Evolutionary conservation across 2,113 vertebrate genomes (phyloP), one percentile per base, ranked within the genome.

Genomic region (Leucosticte australis): DNA sequence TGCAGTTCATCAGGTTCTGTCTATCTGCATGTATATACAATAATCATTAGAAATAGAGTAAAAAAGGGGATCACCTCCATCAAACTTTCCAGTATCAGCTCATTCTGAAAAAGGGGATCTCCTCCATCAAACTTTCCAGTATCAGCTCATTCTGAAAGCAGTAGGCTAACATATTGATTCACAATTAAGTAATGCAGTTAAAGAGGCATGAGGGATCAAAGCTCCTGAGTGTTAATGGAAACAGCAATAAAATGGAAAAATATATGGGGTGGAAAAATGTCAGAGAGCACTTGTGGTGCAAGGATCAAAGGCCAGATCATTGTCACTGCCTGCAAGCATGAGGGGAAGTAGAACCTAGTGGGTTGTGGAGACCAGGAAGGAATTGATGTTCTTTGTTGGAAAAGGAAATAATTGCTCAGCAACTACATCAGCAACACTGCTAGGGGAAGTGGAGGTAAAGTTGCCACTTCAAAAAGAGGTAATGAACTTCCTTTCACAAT

Each of bases 341-440:
- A 93, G 35, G 30, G 86, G 92, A 97, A 94, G 76, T 15, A 96
- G 85, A 77, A 93, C 33, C 31, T 52, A 74, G 79, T 31, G 68
- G 85, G 85, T 42, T 70, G 46, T 13, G 64, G 60, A 92, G 75
- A 87, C n/a, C 60, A 89, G 70, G 53, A 94, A 52, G 50, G 82
- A 91, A 85, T 89, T 69, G 44, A 52, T 68, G 60, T 59, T 70
- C 84, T 88, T 86, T 67, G 75, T 4, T 86, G 90, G 82, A 94
- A 81, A 90, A 94, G 91, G 89, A 95, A 91, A 94, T 42, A 92
- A 92, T 94, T 89, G 69, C 59, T 95, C 92, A 96, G 87, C 83
- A 95, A 41, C 60, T 92, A 49, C 47, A 82, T 46, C 57, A 91
- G 75, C 78, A 70, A n/a, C 0, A 2, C 31, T 60, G 57, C 37